Percentiles rank a stretch among this genome's conserved stretches.
These are phyloP conservation scores for Ceramica pisi DNA, from an alignment of 2,888 invertebrate genomes.

Conservation along the genomic window DNA sequence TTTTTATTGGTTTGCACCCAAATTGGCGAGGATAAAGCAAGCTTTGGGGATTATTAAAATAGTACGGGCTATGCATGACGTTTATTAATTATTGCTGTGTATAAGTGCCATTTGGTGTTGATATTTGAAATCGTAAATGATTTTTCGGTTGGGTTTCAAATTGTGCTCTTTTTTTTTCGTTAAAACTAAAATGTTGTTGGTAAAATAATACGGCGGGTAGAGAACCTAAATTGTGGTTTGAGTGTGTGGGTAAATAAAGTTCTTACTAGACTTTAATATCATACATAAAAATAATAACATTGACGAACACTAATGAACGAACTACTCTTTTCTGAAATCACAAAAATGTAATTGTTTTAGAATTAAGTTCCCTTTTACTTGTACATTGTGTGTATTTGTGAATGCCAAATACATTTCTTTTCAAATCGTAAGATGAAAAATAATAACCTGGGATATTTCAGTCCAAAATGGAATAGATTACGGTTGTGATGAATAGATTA, in stretches of 20 bases:
- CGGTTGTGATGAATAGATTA: too few species aligned
- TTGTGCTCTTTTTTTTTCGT: not conserved
- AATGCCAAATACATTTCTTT: too few species aligned
- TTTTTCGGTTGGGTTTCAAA: not conserved
- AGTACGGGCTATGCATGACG: constrained; percentile 46
- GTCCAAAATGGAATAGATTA: too few species aligned
- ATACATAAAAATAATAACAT: too few species aligned
- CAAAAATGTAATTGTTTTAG: too few species aligned
- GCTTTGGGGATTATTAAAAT: constrained; percentile 21
- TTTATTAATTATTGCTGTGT: constrained; percentile 16
- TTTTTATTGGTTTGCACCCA: constrained; percentile 35
- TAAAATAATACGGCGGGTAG: not conserved
- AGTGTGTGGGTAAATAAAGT: not conserved
- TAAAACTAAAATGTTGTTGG: not conserved
- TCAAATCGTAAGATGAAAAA: too few species aligned
- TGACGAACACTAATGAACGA: too few species aligned
- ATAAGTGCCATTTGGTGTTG: not conserved
- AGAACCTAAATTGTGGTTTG: not conserved
- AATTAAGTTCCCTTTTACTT: too few species aligned
- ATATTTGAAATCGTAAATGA: not conserved
- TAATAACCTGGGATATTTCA: too few species aligned
- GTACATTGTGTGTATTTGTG: too few species aligned
- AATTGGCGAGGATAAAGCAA: constrained; percentile 53
- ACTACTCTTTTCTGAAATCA: too few species aligned
- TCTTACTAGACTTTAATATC: not conserved